phyloP scores from a whole-genome alignment of 2,888 invertebrate genomes.

The Mesochorus sp. region DNA sequence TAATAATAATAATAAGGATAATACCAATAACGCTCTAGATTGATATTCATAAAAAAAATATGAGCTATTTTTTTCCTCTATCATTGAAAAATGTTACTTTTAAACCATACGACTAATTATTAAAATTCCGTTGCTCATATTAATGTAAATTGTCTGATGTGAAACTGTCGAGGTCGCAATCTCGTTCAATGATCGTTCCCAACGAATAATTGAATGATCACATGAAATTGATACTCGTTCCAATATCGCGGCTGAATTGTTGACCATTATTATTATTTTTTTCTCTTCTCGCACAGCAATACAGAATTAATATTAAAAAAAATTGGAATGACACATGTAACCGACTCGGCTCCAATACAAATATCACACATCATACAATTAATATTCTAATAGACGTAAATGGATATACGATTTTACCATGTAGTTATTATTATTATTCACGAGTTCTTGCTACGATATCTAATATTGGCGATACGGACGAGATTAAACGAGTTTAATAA shows the following conservation, averaged over 20 bases:
- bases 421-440: conserved; percentile 48
- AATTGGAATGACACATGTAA: conserved; percentile 1
- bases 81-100: conserved; percentile 34
- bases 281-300: conserved; percentile 21
- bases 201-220: not conserved
- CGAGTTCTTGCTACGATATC: conserved; percentile 53
- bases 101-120: not conserved
- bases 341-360: conserved; percentile 31
- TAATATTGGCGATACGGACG: conserved; percentile 23
- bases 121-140: conserved; percentile 29
- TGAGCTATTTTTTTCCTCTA: conserved; percentile 43
- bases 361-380: conserved; percentile 24
- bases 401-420: conserved; percentile 37
- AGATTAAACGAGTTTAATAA: conserved; percentile 7
- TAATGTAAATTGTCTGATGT: conserved; percentile 40
- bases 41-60: conserved; percentile 2
- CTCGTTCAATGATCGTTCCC: conserved; percentile 23
- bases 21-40: conserved; percentile 16
- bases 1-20: too few relatives aligned
- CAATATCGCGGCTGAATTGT: not conserved
- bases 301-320: conserved; percentile 6
- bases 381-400: conserved; percentile 39
- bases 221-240: conserved; percentile 4
- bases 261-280: not conserved
- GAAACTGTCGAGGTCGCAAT: conserved; percentile 32